phyloP scores from a whole-genome alignment of 2,113 vertebrate genomes.

The Porphyrio hochstetteri region DNA sequence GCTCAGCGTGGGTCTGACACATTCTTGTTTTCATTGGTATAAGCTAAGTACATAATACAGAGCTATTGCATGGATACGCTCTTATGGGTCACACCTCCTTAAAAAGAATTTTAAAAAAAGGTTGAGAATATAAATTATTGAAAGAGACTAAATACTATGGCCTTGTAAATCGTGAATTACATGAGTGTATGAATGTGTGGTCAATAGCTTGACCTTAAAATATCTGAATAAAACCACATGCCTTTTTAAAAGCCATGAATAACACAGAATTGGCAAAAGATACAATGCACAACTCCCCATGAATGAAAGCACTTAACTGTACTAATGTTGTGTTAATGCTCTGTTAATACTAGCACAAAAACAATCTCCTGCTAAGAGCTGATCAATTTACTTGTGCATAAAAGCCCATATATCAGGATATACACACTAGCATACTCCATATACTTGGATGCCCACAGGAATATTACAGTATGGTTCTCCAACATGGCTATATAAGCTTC shows the following conservation, averaged over 20 bases:
- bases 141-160: not conserved
- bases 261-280: not conserved
- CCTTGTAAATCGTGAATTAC: not conserved
- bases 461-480: not conserved
- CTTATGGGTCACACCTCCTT: not conserved
- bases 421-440: not conserved
- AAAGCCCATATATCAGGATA: not conserved
- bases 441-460: not conserved
- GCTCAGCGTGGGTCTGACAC: not conserved
- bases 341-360: not conserved
- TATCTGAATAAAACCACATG: not conserved
- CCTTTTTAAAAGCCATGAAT: conserved; percentile 7
- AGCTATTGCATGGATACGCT: not conserved
- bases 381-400: not conserved
- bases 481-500: not conserved
- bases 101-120: not conserved
- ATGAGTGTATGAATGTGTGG: not conserved
- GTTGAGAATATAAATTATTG: not conserved
- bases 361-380: not conserved
- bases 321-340: not conserved
- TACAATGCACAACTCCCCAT: not conserved
- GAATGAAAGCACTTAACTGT: not conserved
- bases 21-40: not conserved
- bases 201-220: conserved; percentile 8
- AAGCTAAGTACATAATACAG: not conserved